Evolutionary conservation across 2,113 vertebrate species (phyloP).

Genomic region (Thymallus thymallus): DNA sequence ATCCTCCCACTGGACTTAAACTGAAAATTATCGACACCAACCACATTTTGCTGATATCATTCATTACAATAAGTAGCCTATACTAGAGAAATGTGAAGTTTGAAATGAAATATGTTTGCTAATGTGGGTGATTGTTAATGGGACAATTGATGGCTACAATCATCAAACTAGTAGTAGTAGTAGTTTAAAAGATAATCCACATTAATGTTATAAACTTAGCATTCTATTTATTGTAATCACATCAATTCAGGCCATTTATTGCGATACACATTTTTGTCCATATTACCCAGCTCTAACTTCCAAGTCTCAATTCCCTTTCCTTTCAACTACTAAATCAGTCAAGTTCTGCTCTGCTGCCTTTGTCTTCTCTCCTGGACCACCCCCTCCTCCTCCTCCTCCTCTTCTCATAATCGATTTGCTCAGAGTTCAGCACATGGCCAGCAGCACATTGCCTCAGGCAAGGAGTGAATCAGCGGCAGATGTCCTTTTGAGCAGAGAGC

Average conservation of each 20-base stretch:
- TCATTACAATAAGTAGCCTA: no score
- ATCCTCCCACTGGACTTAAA: neutral
- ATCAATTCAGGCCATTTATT: neutral
- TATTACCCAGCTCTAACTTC: neutral
- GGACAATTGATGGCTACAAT: no score
- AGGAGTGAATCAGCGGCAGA: neutral
- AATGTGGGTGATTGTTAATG: no score
- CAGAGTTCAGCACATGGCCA: neutral
- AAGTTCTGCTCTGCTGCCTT: neutral
- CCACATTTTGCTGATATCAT: no score
- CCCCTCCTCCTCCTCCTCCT: neutral
- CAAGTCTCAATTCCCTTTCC: conserved; percentile 1
- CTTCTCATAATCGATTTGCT: neutral
- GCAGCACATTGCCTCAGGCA: neutral
- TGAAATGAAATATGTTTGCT: no score
- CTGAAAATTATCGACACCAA: no score
- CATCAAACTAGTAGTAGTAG: no score
- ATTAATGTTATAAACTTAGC: no score
- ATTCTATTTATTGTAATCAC: neutral
- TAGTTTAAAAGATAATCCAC: no score
- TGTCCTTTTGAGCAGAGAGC: neutral
- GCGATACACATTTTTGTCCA: no score
- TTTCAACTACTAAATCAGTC: neutral
- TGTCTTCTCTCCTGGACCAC: neutral
- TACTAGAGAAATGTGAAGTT: no score